Percentiles rank a stretch among this genome's conserved stretches.
These are phyloP conservation scores for Melieria crassipennis DNA, from an alignment of 2,888 invertebrate species.

Conservation along the genomic window DNA sequence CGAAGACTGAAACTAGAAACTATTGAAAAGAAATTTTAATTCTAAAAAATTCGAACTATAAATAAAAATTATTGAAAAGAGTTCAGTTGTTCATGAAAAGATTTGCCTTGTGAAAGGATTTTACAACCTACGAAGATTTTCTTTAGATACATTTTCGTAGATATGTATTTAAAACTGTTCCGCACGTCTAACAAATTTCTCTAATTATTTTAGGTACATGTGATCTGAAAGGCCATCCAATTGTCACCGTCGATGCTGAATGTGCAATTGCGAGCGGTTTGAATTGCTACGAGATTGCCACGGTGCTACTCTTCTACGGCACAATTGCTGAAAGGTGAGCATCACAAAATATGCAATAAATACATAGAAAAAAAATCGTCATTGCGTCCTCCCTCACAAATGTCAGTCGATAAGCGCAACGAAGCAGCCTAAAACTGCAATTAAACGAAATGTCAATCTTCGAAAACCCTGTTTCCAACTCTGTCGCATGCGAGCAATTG, in stretches of 20 bases:
- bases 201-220: constrained; percentile 69
- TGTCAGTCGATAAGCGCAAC: background rate
- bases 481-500: no score
- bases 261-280: constrained; percentile 70
- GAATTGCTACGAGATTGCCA: constrained; percentile 75
- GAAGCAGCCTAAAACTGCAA: background rate
- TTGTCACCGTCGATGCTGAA: constrained; percentile 74
- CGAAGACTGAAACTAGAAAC: no score
- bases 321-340: constrained; percentile 75
- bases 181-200: background rate
- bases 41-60: no score
- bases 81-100: no score
- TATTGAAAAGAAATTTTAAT: no score
- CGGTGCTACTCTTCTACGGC: constrained; percentile 77
- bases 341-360: background rate
- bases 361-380: background rate
- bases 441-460: no score
- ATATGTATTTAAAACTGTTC: background rate
- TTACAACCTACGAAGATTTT: no score
- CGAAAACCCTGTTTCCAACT: no score
- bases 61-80: no score
- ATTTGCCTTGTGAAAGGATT: no score
- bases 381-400: constrained; percentile 2
- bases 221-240: constrained; percentile 73
- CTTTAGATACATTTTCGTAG: no score